Evolutionary conservation across 2,113 vertebrate species (phyloP), one percentile per base, ranked within the genome.

Genomic region (Cololabis saira): DNA sequence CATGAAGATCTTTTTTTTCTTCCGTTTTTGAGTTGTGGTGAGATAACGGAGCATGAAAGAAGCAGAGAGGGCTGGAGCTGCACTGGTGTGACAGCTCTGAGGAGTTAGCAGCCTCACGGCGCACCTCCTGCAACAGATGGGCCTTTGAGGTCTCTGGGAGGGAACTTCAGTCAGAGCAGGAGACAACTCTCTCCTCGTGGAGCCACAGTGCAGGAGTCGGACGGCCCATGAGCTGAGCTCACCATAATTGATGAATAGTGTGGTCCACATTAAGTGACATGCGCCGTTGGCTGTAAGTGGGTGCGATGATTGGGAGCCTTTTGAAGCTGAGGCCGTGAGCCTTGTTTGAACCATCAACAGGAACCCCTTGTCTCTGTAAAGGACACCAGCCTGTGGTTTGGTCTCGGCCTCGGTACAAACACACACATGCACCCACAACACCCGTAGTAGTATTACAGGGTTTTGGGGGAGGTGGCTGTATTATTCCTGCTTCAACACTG

Each of bases 211-310:
- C 47, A 65, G 65, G 76, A 72, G 84, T 74, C 77, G 61, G 82
- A 74, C 43, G 69, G 74, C 62, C 75, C 75, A 85, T 42, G 62
- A 69, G 82, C 86, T 42, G 62, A 69, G 82, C 82, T 73, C 72
- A 54, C 81, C 79, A 71, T 87, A 89, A 88, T 88, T 91, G 90
- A 93, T 91, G 91, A 90, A 92, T 91, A 76, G 88, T 75, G 82
- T 78, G 80, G 89, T 84, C 82, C 86, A 80, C 85, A 79, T 82
- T 86, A 92, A 90, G 83, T 90, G 92, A 92, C 91, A 87, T 90
- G 86, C 84, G 82, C 90, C 78, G 87, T 87, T 90, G 82, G 85
- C 80, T 86, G 78, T 89, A 87, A 85, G 83, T 87, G 90, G 80
- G 86, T 87, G 89, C 66, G 81, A 89, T 84, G 85, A 87, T 87